Evolutionary conservation across 2,888 invertebrate species (phyloP), one percentile per base, ranked within the genome.

Genomic region (Sicus ferrugineus): DNA sequence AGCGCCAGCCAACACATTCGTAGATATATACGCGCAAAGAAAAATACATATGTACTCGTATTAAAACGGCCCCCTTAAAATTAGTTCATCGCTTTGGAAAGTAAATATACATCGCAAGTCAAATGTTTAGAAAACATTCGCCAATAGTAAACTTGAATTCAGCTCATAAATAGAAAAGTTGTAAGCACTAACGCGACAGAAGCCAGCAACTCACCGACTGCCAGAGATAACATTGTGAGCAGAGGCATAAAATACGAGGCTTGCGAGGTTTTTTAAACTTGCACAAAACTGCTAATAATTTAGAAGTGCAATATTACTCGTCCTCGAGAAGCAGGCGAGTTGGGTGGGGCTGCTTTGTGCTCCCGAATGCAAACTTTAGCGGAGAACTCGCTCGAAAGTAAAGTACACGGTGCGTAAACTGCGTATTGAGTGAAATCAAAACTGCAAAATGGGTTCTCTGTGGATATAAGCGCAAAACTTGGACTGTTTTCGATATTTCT

Each of bases 261-360:
- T 26, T 16, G 26, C 26, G 26, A 54, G 21, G 52, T 54, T 61
- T 61, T 21, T 38, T 61, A 21, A 56, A 56, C 26, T 28, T 54
- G 30, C 54, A 54, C 28, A 28, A 28, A 54, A 30, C 30, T 61
- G 46, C 42, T 34, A 61, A 61, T 61, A 61, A 61, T 21, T 26
- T n/a, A 38, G 16, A 42, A 23, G 42, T 14, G 19, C n/a, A n/a
- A n/a, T n/a, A n/a, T n/a, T n/a, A n/a, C n/a, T n/a, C n/a, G n/a
- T 11, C 26, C n/a, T 2, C n/a, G 16, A 31, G 50, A 30, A 50
- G 19, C 21, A 34, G 28, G 26, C n/a, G 48, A 30, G 1, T 7
- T n/a, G 14, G 14, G 14, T 21, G n/a, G 19, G 42, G 61, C 9
- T 19, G 31, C n/a, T n/a, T n/a, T n/a, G n/a, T n/a, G n/a, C 26